A percentile compares a stretch with the other conserved stretches of the same genome.
phyloP scores from a whole-genome alignment of 2,113 vertebrate genomes.

The Chroicocephalus ridibundus region DNA sequence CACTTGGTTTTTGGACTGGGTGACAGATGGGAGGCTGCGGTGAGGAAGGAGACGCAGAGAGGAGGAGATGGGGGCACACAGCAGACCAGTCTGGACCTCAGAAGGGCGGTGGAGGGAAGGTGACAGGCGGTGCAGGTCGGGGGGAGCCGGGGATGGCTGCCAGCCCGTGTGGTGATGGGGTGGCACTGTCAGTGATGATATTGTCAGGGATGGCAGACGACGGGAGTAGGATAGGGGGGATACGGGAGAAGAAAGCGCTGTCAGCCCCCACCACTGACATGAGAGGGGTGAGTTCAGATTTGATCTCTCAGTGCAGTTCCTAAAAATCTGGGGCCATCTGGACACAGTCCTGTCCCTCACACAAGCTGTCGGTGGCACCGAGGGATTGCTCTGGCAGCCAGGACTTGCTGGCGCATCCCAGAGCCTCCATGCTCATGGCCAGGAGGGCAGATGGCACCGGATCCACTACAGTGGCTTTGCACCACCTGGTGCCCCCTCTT shows the following conservation, averaged over 20 bases:
- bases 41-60: neutral
- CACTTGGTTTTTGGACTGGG: neutral
- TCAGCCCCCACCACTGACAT: neutral
- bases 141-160: neutral
- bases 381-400: conserved; percentile 56
- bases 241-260: neutral
- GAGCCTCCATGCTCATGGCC: neutral
- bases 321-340: conserved; percentile 63
- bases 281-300: conserved; percentile 11
- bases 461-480: conserved; percentile 25
- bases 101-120: neutral
- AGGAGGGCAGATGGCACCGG: conserved; percentile 60
- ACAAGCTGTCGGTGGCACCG: conserved; percentile 25
- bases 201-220: neutral
- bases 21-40: conserved; percentile 2
- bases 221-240: neutral
- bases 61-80: neutral
- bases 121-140: neutral
- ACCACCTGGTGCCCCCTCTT: conserved; percentile 40
- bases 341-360: conserved; percentile 44
- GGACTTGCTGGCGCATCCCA: conserved; percentile 20
- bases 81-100: neutral
- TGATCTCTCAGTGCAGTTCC: conserved; percentile 20
- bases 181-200: neutral
- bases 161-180: neutral